Evolutionary conservation across 1,140 invertebrate species (phyloP), one percentile per base, ranked within the genome.

Genomic region (Cylas formicarius): DNA sequence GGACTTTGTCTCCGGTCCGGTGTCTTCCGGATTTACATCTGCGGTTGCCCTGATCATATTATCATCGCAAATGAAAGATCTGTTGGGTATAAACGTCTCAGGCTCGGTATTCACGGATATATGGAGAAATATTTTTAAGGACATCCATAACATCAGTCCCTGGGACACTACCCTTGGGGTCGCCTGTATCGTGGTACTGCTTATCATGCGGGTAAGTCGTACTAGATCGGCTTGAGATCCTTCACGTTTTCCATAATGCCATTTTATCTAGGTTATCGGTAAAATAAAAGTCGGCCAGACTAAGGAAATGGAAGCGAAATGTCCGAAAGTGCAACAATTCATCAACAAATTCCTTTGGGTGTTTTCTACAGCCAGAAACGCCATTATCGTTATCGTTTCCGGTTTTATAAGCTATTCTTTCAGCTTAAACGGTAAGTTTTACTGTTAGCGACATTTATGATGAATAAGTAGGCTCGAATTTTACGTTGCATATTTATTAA

Each of bases 1-100:
- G 38, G 88, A 94, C 67, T 95, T 93, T 65, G 89, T 96, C 1
- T 93, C 89, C 0, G 85, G 86, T 2, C 89, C 91, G 0, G 91
- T 95, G 1, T 90, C 90, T 10, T 90, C 85, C 8, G 89, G 90
- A 11, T 96, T 95, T 61, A 94, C 90, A 0, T 90, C 88, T 1
- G 90, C 91, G 1, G 90, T 92, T 9, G 90, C 91, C 13, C 71
- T 96, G 17, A 90, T 91, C 46, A 94, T 95, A 34, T 77, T 88
- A 2, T 81, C 84, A 2, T 88, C 88, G 1, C 91, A 95, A 71
- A 69, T 94, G 4, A 93, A 89, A 67, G 82, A 85, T 53, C 66
- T 92, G 21, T 73, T 90, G n/a, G 84, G 84, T 1, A 84, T 95
- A 28, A 70, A 70, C 8, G 86, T 85, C 3, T 76, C 71, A 11